phyloP scores from a whole-genome alignment of 2,888 invertebrate species.

The Ornithoptera priamus region DNA sequence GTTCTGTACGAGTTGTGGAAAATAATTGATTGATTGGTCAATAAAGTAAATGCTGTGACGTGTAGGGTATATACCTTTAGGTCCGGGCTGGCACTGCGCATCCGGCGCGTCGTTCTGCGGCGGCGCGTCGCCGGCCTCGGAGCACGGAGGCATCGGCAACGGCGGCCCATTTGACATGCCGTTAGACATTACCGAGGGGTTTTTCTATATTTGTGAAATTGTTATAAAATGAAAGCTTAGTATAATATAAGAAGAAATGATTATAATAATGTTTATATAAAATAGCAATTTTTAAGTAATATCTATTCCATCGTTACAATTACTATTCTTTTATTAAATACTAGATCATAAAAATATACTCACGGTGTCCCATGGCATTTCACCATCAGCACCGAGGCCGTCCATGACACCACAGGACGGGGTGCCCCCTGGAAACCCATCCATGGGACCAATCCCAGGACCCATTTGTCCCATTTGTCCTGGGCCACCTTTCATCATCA shows the following conservation, averaged over 20 bases:
- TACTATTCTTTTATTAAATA: no score
- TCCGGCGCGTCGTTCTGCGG: conserved; percentile 40
- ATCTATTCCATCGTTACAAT: no score
- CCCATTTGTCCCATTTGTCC: conserved; percentile 74
- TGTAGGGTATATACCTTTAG: conserved; percentile 60
- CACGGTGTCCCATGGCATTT: conserved; percentile 80
- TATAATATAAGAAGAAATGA: no score
- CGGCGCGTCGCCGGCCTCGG: conserved; percentile 51
- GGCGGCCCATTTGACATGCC: conserved; percentile 71
- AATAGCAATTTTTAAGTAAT: no score
- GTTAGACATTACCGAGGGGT: conserved; percentile 76
- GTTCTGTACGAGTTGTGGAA: no score
- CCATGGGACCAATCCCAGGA: conserved; percentile 72
- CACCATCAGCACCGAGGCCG: conserved; percentile 81
- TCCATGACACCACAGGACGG: conserved; percentile 81
- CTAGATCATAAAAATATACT: conserved; percentile 41
- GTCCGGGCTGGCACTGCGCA: conserved; percentile 57
- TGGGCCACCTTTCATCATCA: conserved; percentile 76
- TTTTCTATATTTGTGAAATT: conserved; percentile 55
- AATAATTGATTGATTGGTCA: no score
- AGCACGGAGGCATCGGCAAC: conserved; percentile 55
- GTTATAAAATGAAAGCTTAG: no score
- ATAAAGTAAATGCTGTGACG: background rate
- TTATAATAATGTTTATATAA: no score
- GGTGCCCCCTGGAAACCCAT: conserved; percentile 80